Evolutionary conservation across 2,888 invertebrate species (phyloP), one percentile per base, ranked within the genome.

Genomic region (Melanotus villosus): DNA sequence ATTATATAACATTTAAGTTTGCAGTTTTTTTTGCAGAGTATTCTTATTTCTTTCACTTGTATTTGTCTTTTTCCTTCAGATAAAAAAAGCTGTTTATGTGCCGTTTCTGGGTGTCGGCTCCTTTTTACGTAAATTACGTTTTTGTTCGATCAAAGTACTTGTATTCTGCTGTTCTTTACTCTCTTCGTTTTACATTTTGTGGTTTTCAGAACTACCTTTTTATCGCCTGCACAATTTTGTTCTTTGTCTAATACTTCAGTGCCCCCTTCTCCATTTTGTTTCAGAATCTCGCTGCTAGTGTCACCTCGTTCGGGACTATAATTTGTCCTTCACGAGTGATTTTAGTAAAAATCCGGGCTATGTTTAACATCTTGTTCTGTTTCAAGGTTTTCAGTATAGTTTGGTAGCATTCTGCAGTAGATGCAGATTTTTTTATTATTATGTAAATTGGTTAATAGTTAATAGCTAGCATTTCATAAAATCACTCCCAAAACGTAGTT

Each of bases 41-140:
- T 9, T 45, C 18, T 5, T 19, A 45, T 21, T 45, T 45, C 23
- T 45, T 45, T 45, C 2, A 10, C 45, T n/a, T n/a, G 16, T 23
- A 45, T 19, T 23, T 50, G 18, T 50, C 23, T n/a, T 23, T 26
- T 50, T 1, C 50, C 50, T 21, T 50, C 23, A 50, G 50, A 26
- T 50, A 50, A 1, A n/a, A n/a, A 50, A 23, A 2, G 21, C 14
- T 21, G 21, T 50, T 12, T 50, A 23, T 50, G 23, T 26, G 12
- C 23, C n/a, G 2, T 26, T 26, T 50, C 50, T 26, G 23, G 21
- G 12, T 23, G 5, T 23, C 50, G 9, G 50, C 23, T 9, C 26
- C 23, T 14, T 26, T 5, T 50, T 50, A 10, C 12, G n/a, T n/a
- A n/a, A n/a, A n/a, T n/a, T n/a, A n/a, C 50, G 21, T 50, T 50